A percentile compares a stretch with the other conserved stretches of the same genome.
Evolutionary conservation across 2,888 invertebrate genomes (phyloP).

Genomic region (Prosapia bicincta): DNA sequence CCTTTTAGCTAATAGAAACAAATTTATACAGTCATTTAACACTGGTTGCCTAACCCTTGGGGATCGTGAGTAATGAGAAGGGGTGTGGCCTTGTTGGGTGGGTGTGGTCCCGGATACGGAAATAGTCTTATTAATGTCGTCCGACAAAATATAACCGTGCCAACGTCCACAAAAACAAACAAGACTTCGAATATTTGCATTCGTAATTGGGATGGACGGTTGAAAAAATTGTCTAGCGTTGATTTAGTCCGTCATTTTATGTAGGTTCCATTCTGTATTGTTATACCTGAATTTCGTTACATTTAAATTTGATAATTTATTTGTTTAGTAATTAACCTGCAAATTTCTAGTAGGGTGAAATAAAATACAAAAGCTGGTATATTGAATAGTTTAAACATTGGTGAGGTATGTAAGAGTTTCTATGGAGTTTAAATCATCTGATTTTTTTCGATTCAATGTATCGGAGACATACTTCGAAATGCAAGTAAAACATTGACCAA

Average conservation of each 20-base stretch:
- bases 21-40: not conserved
- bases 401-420: too few species aligned
- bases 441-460: too few species aligned
- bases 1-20: not conserved
- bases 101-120: conserved; percentile 2
- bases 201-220: not conserved
- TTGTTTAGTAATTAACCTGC: too few species aligned
- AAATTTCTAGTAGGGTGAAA: too few species aligned
- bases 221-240: not conserved
- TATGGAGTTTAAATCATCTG: too few species aligned
- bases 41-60: not conserved
- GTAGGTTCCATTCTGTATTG: too few species aligned
- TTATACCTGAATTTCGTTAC: too few species aligned
- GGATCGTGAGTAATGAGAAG: conserved; percentile 2
- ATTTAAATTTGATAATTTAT: too few species aligned
- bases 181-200: not conserved
- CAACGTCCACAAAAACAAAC: not conserved
- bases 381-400: too few species aligned
- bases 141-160: not conserved
- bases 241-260: not conserved
- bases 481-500: too few species aligned
- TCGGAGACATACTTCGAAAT: too few species aligned
- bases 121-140: not conserved
- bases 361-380: too few species aligned
- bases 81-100: not conserved